Conservation (phyloP, 2,888 invertebrate genomes). For the Lycocerus yunnanus region DNA sequence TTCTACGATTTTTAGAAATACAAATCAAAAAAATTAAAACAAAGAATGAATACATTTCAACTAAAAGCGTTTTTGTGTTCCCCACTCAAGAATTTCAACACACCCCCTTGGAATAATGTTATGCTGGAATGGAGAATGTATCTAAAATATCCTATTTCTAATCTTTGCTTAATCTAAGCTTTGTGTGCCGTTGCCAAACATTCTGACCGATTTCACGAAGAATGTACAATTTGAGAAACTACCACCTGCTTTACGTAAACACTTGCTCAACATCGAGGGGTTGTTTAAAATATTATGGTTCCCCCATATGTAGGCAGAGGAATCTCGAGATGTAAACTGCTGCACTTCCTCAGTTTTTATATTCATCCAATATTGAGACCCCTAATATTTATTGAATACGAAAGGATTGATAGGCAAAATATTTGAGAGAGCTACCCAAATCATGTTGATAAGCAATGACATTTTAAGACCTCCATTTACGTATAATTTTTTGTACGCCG, state of each 20-base stretch:
- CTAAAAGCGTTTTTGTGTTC: constrained; percentile 24
- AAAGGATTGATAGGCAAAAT: neutral
- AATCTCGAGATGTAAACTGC: constrained; percentile 12
- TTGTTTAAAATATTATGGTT: constrained; percentile 14
- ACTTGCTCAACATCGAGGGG: constrained; percentile 9
- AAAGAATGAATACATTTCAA: neutral
- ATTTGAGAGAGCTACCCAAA: neutral
- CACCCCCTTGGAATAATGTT: neutral
- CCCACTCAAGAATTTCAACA: neutral
- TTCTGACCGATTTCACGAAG: constrained; percentile 5
- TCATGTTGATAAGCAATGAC: neutral
- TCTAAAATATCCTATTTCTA: constrained; percentile 23
- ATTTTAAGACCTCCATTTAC: neutral
- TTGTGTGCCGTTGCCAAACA: constrained; percentile 9
- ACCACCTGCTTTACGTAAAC: constrained; percentile 25
- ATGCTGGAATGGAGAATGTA: neutral
- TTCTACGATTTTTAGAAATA: neutral
- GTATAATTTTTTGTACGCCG: neutral
- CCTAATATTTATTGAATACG: neutral
- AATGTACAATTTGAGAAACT: neutral
- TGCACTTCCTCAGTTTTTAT: constrained; percentile 14
- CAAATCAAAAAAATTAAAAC: constrained; percentile 6
- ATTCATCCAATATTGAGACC: neutral
- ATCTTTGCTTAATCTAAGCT: constrained; percentile 15
- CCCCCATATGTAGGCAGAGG: neutral